Conservation (phyloP, 2,888 invertebrate species). For the Agrypnus murinus region DNA sequence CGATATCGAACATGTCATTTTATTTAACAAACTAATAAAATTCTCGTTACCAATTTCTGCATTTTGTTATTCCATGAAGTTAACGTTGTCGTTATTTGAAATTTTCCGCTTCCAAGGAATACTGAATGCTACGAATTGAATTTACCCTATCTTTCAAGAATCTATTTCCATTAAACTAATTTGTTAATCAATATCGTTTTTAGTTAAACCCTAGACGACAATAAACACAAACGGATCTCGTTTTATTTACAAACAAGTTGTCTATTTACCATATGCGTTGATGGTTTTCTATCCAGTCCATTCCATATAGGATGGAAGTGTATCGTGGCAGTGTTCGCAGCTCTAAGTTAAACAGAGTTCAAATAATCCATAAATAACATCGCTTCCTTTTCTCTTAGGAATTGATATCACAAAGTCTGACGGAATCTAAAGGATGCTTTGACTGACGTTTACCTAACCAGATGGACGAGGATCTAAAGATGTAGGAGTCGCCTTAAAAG, state of each 20-base stretch:
- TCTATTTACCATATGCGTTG: constrained; percentile 52
- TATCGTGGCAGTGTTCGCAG: constrained; percentile 35
- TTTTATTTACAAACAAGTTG: constrained; percentile 49
- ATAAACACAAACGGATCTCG: neutral
- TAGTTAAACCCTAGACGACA: no score
- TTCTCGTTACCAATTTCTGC: neutral
- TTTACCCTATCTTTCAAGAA: no score
- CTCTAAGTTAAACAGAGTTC: constrained; percentile 52
- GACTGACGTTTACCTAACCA: constrained; percentile 51
- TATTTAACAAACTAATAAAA: constrained; percentile 26
- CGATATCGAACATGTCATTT: constrained; percentile 17
- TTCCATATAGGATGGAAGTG: constrained; percentile 35
- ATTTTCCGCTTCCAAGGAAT: no score
- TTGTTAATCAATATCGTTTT: no score
- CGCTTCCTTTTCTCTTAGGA: constrained; percentile 54
- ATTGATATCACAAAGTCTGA: constrained; percentile 47
- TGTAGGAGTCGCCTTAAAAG: constrained; percentile 52
- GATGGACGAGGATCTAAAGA: constrained; percentile 51
- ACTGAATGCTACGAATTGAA: no score
- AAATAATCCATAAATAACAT: constrained; percentile 57
- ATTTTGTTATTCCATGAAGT: no score
- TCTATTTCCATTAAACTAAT: no score
- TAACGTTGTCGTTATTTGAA: no score
- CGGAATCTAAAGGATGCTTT: constrained; percentile 46
- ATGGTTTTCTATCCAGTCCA: constrained; percentile 45